A percentile compares a stretch with the other conserved stretches of the same genome.
These are phyloP conservation scores for Metopolophium dirhodum DNA, from an alignment of 1,140 invertebrate genomes.

Conservation along the genomic window DNA sequence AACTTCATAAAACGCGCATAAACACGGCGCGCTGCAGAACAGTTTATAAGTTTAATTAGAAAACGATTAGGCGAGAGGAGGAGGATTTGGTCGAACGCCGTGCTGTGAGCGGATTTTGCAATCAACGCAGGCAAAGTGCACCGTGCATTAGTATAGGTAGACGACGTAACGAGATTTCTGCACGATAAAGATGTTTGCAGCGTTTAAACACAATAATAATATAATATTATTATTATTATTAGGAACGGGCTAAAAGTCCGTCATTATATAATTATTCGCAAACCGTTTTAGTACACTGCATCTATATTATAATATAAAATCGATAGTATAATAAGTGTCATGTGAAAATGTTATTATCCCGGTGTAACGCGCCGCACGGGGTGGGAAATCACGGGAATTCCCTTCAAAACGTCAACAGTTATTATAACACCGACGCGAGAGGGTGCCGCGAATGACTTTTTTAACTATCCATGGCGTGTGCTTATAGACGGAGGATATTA, in stretches of 20 bases:
- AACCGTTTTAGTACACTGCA: background rate
- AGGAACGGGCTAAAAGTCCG: background rate
- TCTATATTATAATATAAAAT: background rate
- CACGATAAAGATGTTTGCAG: background rate
- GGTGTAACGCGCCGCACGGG: background rate
- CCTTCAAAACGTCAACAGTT: background rate
- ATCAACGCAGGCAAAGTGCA: slow-evolving; percentile 9
- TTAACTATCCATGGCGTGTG: background rate
- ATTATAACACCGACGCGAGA: background rate
- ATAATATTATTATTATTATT: background rate
- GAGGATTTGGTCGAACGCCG: slow-evolving; percentile 5
- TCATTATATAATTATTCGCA: background rate
- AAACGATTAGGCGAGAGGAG: background rate
- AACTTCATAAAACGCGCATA: slow-evolving; percentile 45
- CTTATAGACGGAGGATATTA: background rate
- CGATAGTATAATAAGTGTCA: background rate
- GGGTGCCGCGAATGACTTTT: background rate
- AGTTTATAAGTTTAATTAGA: slow-evolving; percentile 43
- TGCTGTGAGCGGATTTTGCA: slow-evolving; percentile 6
- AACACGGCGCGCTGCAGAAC: background rate
- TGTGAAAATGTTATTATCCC: background rate
- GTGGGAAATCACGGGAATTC: background rate
- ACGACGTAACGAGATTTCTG: background rate
- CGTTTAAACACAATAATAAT: background rate
- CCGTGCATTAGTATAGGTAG: background rate